phyloP scores from a whole-genome alignment of 2,113 vertebrate species.

The Gasterosteus aculeatus region DNA sequence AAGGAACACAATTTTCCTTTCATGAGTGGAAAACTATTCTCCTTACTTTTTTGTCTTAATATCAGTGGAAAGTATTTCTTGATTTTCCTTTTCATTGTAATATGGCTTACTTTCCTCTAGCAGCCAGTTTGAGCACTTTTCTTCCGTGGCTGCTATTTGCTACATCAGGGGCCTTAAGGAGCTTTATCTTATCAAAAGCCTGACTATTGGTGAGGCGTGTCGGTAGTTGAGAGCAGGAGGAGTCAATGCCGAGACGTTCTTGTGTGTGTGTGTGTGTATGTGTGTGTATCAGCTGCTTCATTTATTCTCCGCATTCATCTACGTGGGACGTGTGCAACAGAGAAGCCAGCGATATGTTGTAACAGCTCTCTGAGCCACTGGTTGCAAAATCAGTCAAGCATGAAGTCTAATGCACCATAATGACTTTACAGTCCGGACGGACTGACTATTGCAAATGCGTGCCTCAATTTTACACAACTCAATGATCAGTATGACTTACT shows the following conservation, averaged over 20 bases:
- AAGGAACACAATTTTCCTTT: constrained; percentile 28
- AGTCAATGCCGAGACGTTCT: constrained; percentile 8
- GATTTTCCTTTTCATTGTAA: not conserved
- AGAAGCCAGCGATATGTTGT: constrained; percentile 12
- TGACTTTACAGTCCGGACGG: not conserved
- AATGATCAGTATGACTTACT: not conserved
- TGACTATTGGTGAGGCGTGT: constrained; percentile 47
- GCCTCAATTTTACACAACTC: not conserved
- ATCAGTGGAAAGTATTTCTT: not conserved
- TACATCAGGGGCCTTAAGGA: constrained; percentile 11
- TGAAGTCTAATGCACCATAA: constrained; percentile 7
- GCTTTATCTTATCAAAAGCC: constrained; percentile 47
- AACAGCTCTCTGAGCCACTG: constrained; percentile 11
- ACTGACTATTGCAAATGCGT: not conserved
- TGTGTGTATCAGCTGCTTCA: constrained; percentile 33
- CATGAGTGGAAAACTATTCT: not conserved
- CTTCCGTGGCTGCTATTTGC: not conserved
- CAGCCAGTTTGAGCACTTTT: not conserved
- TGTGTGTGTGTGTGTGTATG: constrained; percentile 29
- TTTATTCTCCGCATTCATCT: constrained; percentile 24
- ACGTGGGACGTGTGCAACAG: not conserved
- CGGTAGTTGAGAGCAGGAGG: constrained; percentile 24
- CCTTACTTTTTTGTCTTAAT: too few species aligned
- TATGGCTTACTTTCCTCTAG: not conserved
- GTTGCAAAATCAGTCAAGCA: constrained; percentile 26